A percentile compares a stretch with the other conserved stretches of the same genome.
Evolutionary conservation across 2,113 vertebrate species (phyloP).

Genomic region (Piaya cayana): DNA sequence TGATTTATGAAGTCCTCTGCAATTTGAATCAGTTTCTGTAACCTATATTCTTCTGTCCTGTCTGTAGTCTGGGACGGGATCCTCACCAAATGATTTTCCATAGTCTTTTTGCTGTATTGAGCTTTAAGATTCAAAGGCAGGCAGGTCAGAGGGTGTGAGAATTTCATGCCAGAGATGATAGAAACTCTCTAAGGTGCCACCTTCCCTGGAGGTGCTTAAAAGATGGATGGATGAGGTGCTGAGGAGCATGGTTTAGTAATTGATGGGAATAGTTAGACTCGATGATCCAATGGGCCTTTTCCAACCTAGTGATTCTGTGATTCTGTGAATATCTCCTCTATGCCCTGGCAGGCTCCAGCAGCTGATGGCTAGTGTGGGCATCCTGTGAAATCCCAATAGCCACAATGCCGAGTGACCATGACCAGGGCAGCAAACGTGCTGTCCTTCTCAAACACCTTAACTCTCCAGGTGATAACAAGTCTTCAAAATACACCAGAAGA

Average conservation of each 20-base stretch:
- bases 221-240: too few species aligned
- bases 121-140: background rate
- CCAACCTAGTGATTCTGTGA: too few species aligned
- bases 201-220: too few species aligned
- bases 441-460: background rate
- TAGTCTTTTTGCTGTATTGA: background rate
- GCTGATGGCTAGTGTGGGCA: fast-evolving
- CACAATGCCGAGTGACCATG: fast-evolving
- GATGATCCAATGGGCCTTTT: too few species aligned
- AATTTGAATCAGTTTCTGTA: background rate
- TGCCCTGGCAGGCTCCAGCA: background rate
- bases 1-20: background rate
- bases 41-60: background rate
- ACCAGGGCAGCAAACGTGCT: background rate
- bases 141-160: background rate
- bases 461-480: background rate
- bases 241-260: too few species aligned
- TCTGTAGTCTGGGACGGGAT: background rate
- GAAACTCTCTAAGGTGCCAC: background rate
- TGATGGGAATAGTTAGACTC: too few species aligned
- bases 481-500: background rate
- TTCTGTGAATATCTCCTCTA: background rate
- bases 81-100: background rate
- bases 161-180: background rate
- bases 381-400: background rate